These are phyloP conservation scores for Pomatostomus ruficeps DNA, from an alignment of 2,113 vertebrate genomes.

Conservation along the genomic window DNA sequence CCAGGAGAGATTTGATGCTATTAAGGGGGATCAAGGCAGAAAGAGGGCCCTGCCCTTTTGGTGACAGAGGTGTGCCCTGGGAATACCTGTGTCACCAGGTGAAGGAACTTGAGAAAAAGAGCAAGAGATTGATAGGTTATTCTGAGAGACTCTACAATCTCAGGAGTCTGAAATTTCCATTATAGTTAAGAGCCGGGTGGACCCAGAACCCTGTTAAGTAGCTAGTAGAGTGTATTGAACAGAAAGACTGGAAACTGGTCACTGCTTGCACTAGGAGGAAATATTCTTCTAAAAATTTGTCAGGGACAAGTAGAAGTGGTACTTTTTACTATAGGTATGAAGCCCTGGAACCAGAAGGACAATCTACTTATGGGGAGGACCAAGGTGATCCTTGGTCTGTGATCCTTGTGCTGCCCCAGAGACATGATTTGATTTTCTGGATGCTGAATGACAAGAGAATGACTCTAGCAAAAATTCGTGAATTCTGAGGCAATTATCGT, in stretches of 20 bases:
- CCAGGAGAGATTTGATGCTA: not conserved
- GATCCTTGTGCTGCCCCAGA: not conserved
- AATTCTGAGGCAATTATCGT: not conserved
- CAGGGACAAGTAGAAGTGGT: not conserved
- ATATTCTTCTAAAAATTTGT: not conserved
- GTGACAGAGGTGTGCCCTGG: not conserved
- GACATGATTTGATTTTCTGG: not conserved
- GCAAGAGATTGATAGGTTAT: not conserved
- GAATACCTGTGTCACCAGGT: not conserved
- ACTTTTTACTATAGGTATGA: not conserved
- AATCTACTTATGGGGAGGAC: not conserved
- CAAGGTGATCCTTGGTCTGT: not conserved
- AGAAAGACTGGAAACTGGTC: not conserved
- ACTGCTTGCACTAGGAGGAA: not conserved
- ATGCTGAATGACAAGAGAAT: not conserved
- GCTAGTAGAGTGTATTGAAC: not conserved
- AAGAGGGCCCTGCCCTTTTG: not conserved
- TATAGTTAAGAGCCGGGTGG: not conserved
- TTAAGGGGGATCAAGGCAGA: rapidly evolving
- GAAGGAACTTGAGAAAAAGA: not conserved
- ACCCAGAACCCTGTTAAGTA: not conserved
- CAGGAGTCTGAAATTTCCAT: not conserved
- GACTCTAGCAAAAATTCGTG: not conserved
- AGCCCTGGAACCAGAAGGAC: not conserved
- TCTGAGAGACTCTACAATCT: not conserved